Percentiles rank a stretch among this genome's conserved stretches.
phyloP scores from a whole-genome alignment of 2,113 vertebrate species.

The Fulmarus glacialis region DNA sequence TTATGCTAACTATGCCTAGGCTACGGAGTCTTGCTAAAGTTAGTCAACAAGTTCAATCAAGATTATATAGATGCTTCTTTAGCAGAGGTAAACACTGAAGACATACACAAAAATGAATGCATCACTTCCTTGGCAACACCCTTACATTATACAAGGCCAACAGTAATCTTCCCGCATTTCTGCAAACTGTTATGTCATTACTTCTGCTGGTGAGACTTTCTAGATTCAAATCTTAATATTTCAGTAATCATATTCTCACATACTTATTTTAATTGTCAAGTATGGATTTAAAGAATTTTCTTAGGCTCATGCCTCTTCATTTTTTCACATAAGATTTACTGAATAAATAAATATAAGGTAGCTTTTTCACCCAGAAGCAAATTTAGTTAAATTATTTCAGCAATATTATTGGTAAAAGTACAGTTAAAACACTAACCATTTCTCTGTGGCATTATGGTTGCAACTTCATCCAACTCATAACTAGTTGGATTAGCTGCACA shows the following conservation, averaged over 20 bases:
- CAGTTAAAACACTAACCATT: neutral
- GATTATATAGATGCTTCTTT: slow-evolving; percentile 71
- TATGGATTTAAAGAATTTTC: neutral
- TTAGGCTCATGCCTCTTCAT: neutral
- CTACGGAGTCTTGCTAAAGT: slow-evolving; percentile 89
- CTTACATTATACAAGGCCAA: neutral
- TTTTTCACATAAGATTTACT: neutral
- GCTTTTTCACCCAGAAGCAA: neutral
- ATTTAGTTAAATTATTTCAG: neutral
- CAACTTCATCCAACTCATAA: neutral
- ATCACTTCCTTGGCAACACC: slow-evolving; percentile 24
- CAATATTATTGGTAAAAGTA: neutral
- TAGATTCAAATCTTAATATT: neutral
- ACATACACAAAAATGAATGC: slow-evolving; percentile 43
- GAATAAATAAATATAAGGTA: neutral
- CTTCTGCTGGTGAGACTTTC: neutral
- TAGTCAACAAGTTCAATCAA: slow-evolving; percentile 83
- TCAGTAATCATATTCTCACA: neutral
- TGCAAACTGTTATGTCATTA: neutral
- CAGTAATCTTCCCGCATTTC: neutral
- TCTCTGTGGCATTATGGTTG: neutral
- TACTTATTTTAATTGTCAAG: neutral
- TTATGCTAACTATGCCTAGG: slow-evolving; percentile 90
- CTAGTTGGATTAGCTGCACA: neutral
- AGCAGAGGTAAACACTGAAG: slow-evolving; percentile 74